Base-by-base conservation (phyloP, 2,113 vertebrate genomes). In the Mola mola region DNA sequence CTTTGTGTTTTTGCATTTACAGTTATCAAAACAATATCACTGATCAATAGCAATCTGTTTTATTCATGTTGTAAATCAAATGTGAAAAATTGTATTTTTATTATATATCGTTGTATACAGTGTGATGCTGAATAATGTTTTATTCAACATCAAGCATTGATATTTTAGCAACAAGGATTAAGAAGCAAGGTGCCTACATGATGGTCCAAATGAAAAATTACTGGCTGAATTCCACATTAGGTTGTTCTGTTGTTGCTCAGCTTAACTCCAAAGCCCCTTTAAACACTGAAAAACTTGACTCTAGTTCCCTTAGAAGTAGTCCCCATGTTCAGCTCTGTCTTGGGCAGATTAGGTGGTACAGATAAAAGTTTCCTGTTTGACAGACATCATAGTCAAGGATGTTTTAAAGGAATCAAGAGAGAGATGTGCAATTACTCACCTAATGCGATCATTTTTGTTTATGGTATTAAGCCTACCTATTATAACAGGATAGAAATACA, bases 51-150 rank as follows among this genome's bases (percentile, higher is more conserved):
- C 19, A 8, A 22, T 20, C 8, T 37, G 16, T 60, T 62, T 50
- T 21, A n/a, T 47, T 64, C 52, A 77, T 62, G 63, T 48, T 16
- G 8, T 58, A 22, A 70, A 75, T 66, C 16, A 36, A 51, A n/a
- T n/a, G n/a, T n/a, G n/a, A n/a, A n/a, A n/a, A n/a, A n/a, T n/a
- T n/a, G n/a, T n/a, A n/a, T n/a, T n/a, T n/a, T n/a, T n/a, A n/a
- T n/a, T n/a, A n/a, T n/a, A n/a, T n/a, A n/a, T n/a, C n/a, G n/a
- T n/a, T n/a, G n/a, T n/a, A n/a, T n/a, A n/a, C n/a, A n/a, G n/a
- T n/a, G n/a, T n/a, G n/a, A n/a, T n/a, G n/a, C n/a, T n/a, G n/a
- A n/a, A n/a, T n/a, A n/a, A n/a, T n/a, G n/a, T n/a, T n/a, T n/a
- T n/a, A n/a, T n/a, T n/a, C n/a, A n/a, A n/a, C n/a, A n/a, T n/a